These are phyloP conservation scores for Rhinogobius similis DNA, from an alignment of 2,113 vertebrate species.

Conservation along the genomic window DNA sequence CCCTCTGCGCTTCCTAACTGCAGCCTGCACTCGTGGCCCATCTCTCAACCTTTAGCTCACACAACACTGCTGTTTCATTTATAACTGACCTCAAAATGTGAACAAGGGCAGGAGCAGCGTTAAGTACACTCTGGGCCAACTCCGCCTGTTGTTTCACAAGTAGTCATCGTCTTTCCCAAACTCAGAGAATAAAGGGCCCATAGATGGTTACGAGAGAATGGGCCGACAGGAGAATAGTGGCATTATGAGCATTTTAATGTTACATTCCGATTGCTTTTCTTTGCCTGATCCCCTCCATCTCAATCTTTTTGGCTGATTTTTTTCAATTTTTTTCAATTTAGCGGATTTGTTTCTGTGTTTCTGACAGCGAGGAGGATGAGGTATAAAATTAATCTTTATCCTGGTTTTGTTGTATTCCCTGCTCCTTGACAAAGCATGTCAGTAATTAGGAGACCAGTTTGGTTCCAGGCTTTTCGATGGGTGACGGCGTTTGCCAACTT, in stretches of 20 bases:
- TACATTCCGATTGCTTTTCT: constrained; percentile 56
- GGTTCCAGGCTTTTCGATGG: constrained; percentile 73
- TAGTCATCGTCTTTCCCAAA: constrained; percentile 19
- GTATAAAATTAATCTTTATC: constrained; percentile 80
- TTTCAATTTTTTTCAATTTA: constrained; percentile 71
- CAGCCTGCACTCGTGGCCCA: constrained; percentile 32
- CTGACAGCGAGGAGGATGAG: constrained; percentile 70
- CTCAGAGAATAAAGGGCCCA: constrained; percentile 37
- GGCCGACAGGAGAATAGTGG: constrained; percentile 57
- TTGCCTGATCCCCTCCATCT: constrained; percentile 63
- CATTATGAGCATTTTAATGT: constrained; percentile 52
- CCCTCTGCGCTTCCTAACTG: constrained; percentile 34
- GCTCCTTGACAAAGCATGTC: constrained; percentile 72
- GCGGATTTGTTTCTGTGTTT: constrained; percentile 70
- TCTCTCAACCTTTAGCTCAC: constrained; percentile 45
- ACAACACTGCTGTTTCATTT: constrained; percentile 37
- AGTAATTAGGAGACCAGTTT: constrained; percentile 79
- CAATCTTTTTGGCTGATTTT: constrained; percentile 44
- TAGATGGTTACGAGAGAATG: constrained; percentile 41
- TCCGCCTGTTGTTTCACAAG: constrained; percentile 34
- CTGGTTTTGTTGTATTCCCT: constrained; percentile 71
- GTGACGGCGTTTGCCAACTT: constrained; percentile 76
- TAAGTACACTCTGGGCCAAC: constrained; percentile 30
- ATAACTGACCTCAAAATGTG: constrained; percentile 50
- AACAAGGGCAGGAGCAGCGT: constrained; percentile 46